Percentiles rank a stretch among this genome's conserved stretches.
Evolutionary conservation across 2,113 vertebrate species (phyloP).

Genomic region (Chionodraco myersi): DNA sequence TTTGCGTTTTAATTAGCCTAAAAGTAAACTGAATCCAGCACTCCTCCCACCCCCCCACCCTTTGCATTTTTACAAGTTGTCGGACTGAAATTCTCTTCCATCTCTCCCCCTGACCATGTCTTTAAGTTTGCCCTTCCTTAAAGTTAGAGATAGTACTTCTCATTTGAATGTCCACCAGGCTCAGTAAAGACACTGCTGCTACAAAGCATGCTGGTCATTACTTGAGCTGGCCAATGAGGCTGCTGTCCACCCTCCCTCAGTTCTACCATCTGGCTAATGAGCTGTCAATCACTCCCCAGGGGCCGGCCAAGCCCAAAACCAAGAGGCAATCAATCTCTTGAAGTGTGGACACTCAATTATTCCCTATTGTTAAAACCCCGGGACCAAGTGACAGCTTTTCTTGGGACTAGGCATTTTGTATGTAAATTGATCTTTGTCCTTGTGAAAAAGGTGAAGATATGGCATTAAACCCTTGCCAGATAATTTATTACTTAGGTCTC

Average conservation of each 20-base stretch:
- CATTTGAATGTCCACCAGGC: constrained; percentile 39
- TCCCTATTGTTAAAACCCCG: constrained; percentile 61
- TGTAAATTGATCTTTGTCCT: constrained; percentile 27
- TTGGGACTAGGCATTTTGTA: background rate
- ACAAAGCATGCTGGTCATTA: constrained; percentile 54
- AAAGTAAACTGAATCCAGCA: background rate
- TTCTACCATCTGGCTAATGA: constrained; percentile 80
- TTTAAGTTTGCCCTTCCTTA: constrained; percentile 7
- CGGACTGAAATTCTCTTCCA: constrained; percentile 22
- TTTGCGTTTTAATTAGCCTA: constrained; percentile 33
- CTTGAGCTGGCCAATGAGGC: constrained; percentile 50
- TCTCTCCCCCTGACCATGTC: constrained; percentile 16
- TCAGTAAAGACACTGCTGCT: constrained; percentile 36
- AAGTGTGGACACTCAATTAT: constrained; percentile 63
- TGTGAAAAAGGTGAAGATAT: constrained; percentile 10
- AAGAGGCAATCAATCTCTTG: constrained; percentile 73
- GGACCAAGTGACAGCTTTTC: constrained; percentile 40
- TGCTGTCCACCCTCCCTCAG: constrained; percentile 58
- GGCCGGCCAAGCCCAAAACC: constrained; percentile 59
- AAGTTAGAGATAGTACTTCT: constrained; percentile 5
- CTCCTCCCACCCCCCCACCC: background rate
- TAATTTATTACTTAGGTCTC: constrained; percentile 22
- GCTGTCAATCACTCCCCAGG: constrained; percentile 74
- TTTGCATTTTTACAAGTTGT: background rate
- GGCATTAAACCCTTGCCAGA: background rate